These are phyloP conservation scores for Dendronephthya gigantea DNA, from an alignment of 64 coral and sea anemone genomes.

Conservation along the genomic window DNA sequence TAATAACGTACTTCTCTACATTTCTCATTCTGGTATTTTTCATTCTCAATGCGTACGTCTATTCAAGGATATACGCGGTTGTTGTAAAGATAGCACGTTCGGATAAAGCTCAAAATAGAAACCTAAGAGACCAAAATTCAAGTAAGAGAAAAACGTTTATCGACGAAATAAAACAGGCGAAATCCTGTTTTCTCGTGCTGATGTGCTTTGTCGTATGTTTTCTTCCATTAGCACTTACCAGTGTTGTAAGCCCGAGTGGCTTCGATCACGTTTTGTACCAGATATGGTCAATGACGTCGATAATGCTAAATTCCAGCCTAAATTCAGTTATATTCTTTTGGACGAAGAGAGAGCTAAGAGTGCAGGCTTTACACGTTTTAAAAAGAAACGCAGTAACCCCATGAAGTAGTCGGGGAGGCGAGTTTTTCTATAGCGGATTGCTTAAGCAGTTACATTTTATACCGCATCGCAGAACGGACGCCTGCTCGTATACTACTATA, in stretches of 20 bases:
- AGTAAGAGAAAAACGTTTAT: not conserved
- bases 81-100: not conserved
- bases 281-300: not conserved
- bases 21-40: not conserved
- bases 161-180: not conserved
- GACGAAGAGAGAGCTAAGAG: not conserved
- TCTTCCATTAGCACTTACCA: not conserved
- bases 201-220: not conserved
- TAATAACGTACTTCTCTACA: not conserved
- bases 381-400: not conserved
- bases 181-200: not conserved
- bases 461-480: too few species aligned
- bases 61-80: not conserved
- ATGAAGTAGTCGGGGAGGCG: not conserved
- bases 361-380: not conserved
- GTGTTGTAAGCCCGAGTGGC: not conserved
- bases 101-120: not conserved
- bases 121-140: not conserved
- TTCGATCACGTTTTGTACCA: not conserved
- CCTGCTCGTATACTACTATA: too few species aligned
- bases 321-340: not conserved
- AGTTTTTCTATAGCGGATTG: too few species aligned
- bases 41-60: not conserved
- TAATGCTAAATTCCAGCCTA: not conserved
- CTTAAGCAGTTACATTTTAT: too few species aligned